Base-by-base conservation (phyloP, 2,113 vertebrate species). In the Vulpes lagopus region DNA sequence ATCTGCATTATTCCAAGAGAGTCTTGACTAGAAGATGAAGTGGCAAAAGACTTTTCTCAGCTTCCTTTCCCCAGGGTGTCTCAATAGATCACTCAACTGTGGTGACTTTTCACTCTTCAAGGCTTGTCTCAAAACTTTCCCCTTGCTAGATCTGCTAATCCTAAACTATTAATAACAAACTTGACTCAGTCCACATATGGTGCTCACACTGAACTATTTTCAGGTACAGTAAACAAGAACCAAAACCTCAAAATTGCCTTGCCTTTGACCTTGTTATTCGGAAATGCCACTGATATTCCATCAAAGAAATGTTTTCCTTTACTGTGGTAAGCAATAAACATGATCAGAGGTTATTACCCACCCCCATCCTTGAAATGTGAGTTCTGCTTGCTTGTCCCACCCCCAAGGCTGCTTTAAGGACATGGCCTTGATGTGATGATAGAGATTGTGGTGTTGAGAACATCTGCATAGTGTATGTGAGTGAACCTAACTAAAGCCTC, bases 191-290 rank as follows among this genome's bases (percentile, higher is more conserved):
- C 38, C 62, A 30, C 38, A 25, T 32, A 25, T 85, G 38, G 11
- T n/a, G 1, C 32, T 67, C 60, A 38, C 8, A 11, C 1, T 12
- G 27, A 89, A 84, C 51, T 92, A 62, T 69, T 64, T 51, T n/a
- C 62, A 86, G 62, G 85, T 49, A 59, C 27, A 23, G 23, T 81
- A 84, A 96, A 92, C 49, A 64, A 64, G 32, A 71, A 57, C 12
- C 11, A 57, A 57, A 89, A 22, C 16, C 19, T 53, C n/a, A 83
- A 25, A 82, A 49, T 49, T 65, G 65, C 43, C 49, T 30, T 80
- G 38, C 20, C 23, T 95, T 95, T 89, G 49, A 69, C 20, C 65
- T 78, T 89, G 22, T 73, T 78, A 59, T 79, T 89, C 89, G 80
- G 27, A 84, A 89, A 71, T 25, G 14, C 30, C 62, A 30, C 2